phyloP scores from a whole-genome alignment of 35 echinoderm and acorn worm genomes.

The Heliocidaris tuberculata region DNA sequence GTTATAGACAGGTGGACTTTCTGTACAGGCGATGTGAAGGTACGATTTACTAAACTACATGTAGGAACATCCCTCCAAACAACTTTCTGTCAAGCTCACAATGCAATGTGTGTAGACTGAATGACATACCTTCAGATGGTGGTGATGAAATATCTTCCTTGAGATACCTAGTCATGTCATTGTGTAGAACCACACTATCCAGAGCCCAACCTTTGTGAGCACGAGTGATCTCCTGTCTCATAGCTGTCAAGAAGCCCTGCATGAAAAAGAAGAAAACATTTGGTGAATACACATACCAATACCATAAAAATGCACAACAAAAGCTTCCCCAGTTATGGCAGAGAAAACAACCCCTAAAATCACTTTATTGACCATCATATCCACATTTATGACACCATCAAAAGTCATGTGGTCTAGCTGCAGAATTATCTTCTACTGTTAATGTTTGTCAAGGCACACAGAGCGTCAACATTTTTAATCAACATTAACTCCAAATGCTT shows the following conservation, averaged over 20 bases:
- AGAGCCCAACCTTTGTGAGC: constrained; percentile 99
- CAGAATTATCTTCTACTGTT: not conserved
- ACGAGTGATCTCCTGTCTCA: constrained; percentile 97
- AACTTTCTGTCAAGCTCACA: too few species aligned
- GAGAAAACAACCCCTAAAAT: too few species aligned
- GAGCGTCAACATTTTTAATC: too few species aligned
- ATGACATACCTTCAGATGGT: constrained; percentile 81
- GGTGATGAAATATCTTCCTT: constrained; percentile 89
- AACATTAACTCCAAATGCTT: too few species aligned
- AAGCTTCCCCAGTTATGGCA: not conserved
- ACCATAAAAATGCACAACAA: not conserved
- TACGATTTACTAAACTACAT: too few species aligned
- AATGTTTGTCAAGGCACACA: too few species aligned
- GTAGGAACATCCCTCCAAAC: too few species aligned
- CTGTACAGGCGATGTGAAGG: too few species aligned
- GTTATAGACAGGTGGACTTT: too few species aligned
- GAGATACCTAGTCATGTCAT: constrained; percentile 90
- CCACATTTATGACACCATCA: too few species aligned
- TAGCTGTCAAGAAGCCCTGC: constrained; percentile 97
- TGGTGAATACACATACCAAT: not conserved
- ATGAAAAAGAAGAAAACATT: constrained; percentile 10
- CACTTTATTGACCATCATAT: too few species aligned
- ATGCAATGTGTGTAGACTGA: too few species aligned
- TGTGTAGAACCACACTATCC: constrained; percentile 96
- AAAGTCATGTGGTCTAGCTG: not conserved